Conservation (phyloP, 2,888 invertebrate genomes). For the Ischnus inquisitorius region DNA sequence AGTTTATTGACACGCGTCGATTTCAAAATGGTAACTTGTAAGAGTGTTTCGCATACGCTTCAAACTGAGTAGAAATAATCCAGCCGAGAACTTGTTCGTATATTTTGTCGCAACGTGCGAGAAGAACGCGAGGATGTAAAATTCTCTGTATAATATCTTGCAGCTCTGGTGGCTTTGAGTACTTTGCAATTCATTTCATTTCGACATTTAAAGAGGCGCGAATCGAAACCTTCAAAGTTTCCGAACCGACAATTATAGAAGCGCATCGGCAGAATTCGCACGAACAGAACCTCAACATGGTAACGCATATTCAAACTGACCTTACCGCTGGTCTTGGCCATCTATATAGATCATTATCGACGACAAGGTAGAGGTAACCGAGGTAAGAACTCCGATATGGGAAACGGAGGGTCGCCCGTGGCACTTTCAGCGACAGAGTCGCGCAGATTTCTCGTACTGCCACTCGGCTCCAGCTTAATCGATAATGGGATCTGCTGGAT, state of each 20-base stretch:
- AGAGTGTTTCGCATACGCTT: constrained; percentile 19
- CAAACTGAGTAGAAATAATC: constrained; percentile 53
- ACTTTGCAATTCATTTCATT: constrained; percentile 32
- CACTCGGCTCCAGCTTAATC: constrained; percentile 54
- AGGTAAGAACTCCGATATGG: background rate
- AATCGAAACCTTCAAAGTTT: background rate
- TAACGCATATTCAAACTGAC: background rate
- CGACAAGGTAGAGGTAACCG: background rate
- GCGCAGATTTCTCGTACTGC: constrained; percentile 48
- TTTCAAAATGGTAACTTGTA: constrained; percentile 52
- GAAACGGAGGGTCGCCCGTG: constrained; percentile 7
- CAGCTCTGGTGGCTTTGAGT: background rate
- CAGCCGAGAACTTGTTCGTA: constrained; percentile 45
- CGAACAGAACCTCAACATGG: background rate
- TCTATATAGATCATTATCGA: constrained; percentile 11
- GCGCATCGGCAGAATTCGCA: background rate
- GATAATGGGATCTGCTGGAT: constrained; percentile 65
- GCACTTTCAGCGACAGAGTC: background rate
- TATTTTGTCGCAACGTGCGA: constrained; percentile 22
- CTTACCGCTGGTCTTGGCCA: background rate
- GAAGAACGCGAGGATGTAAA: constrained; percentile 23
- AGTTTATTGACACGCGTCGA: constrained; percentile 60
- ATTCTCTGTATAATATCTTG: constrained; percentile 35
- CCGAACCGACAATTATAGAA: background rate
- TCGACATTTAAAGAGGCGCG: background rate